Base-by-base conservation (phyloP, 2,113 vertebrate genomes). In the Paratilapia polleni region DNA sequence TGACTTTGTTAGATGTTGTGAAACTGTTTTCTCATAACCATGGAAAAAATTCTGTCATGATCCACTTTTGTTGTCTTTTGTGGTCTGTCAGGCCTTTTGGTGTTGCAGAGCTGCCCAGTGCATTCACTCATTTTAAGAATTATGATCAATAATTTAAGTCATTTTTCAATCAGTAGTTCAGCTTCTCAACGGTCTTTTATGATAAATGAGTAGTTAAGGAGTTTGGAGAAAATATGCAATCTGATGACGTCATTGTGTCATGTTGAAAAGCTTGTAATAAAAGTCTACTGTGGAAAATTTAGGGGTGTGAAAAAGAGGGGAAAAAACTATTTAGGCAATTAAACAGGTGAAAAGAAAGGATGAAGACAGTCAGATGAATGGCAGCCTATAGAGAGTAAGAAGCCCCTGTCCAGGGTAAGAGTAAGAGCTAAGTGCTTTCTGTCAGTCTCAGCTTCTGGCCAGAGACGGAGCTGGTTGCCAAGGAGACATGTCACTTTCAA, bases 401-500 rank as follows among this genome's bases (percentile, higher is more conserved):
- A 80, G 34, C 68, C 74, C 56, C 62, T 70, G 86, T 91, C 85
- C 86, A n/a, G n/a, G n/a, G n/a, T n/a, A n/a, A n/a, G n/a, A n/a
- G n/a, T 89, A 85, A 20, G 75, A 89, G 85, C 81, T 80, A 78
- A 89, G 81, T 59, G 82, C 89, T 87, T 77, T 73, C 84, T 77
- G 80, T 89, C 89, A 86, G 58, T 81, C 84, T 88, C 20, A 84
- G 91, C 88, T 86, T 60, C 84, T 86, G 88, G 85, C 82, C 86
- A 85, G 91, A 90, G 88, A 91, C 83, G 57, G 84, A 94, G 88
- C 85, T 47, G 73, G 95, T 96, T 95, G 91, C 93, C 92, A 94
- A 54, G 95, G 95, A 93, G 94, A 96, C 94, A 76, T 81, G 76
- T 64, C 93, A 93, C 88, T 94, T 94, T 94, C 88, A 89, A 94